Evolutionary conservation across 1,140 invertebrate species (phyloP), one percentile per base, ranked within the genome.

Genomic region (Drosophila funebris): DNA sequence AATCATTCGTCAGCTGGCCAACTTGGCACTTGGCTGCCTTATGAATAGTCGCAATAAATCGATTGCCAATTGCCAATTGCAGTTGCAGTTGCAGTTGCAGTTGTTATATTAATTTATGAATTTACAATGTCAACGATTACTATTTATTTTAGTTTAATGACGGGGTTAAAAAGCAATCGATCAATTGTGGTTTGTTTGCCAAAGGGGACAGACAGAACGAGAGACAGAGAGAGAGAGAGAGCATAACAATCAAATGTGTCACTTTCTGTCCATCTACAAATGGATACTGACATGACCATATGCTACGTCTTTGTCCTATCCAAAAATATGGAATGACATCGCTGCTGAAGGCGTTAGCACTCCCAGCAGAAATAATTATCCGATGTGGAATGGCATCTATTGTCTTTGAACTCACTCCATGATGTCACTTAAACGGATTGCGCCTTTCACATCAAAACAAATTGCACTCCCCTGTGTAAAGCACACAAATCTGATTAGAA

Each of bases 81-180:
- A 76, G 43, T 76, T 76, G 57, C n/a, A 48, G 13, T 46, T 48
- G 16, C 27, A 58, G 8, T 58, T 31, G 64, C 75, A 76, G 43
- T 76, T 76, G 57, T 64, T 78, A 50, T 73, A 79, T 78, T 64
- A 71, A 57, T 83, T 83, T 83, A 82, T 82, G 75, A 78, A 70
- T 87, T 88, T 87, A 87, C 78, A 76, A 88, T 78, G 43, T 20
- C 75, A 70, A 61, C 83, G 83, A 83, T 88, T 75, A 83, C 71
- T 88, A 77, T 87, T 87, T 87, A 68, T 68, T 88, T 78, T 72
- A 85, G 67, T 82, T 79, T 88, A 83, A 63, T 68, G 68, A 60
- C 52, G 29, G 83, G 73, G 63, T 87, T 87, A 83, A 87, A 87
- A 87, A 82, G 43, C 83, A 87, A 87, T 87, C 83, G 83, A 87